phyloP scores from a whole-genome alignment of 1,140 invertebrate genomes.

The Euglossa dilemma region DNA sequence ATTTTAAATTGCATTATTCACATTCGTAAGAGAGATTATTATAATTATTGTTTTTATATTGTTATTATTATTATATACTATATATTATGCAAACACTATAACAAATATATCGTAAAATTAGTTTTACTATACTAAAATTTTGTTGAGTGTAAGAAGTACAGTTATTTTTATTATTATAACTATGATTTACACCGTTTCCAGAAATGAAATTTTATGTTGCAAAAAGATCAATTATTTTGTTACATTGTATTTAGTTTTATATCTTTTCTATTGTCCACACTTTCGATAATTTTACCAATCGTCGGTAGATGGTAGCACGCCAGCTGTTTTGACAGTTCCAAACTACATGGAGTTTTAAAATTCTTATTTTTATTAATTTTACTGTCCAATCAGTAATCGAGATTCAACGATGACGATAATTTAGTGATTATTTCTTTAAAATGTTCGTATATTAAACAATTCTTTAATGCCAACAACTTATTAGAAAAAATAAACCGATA shows the following conservation, averaged over 20 bases:
- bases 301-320: constrained; percentile 16
- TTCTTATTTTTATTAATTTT: background rate
- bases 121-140: background rate
- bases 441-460: background rate
- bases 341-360: background rate
- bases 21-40: background rate
- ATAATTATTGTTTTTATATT: background rate
- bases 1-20: background rate
- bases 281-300: background rate
- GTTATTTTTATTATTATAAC: background rate
- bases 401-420: too few relatives aligned
- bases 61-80: background rate
- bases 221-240: background rate
- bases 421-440: background rate
- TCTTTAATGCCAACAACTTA: background rate
- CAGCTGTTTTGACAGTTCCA: background rate
- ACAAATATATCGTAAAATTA: background rate
- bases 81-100: background rate
- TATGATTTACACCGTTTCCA: background rate
- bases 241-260: background rate
- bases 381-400: background rate
- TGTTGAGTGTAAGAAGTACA: too few relatives aligned
- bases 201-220: background rate
- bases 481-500: background rate
- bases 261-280: background rate